These are phyloP conservation scores for Ophion ellenae DNA, from an alignment of 2,888 invertebrate genomes.

Conservation along the genomic window DNA sequence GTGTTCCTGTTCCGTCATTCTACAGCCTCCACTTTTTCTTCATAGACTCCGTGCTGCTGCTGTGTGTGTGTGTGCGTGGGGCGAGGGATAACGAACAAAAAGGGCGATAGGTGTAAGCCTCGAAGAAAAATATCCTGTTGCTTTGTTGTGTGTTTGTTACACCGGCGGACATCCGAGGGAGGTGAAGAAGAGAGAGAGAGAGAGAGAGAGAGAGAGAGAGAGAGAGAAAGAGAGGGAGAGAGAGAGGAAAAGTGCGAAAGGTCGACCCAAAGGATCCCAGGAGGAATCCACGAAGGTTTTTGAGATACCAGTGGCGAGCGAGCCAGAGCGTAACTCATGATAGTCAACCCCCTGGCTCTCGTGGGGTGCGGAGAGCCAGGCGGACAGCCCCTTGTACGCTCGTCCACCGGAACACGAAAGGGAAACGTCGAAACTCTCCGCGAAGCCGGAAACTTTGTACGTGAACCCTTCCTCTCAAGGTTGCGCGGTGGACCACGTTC, in stretches of 20 bases:
- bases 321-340: constrained; percentile 54
- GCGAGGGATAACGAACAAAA: constrained; percentile 21
- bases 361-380: neutral
- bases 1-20: constrained; percentile 54
- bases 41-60: constrained; percentile 14
- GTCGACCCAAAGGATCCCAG: constrained; percentile 47
- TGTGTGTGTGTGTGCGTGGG: too few relatives aligned
- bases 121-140: constrained; percentile 58
- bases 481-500: constrained; percentile 41
- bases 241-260: constrained; percentile 39
- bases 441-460: constrained; percentile 56
- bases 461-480: constrained; percentile 41
- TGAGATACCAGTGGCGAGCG: constrained; percentile 27
- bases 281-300: constrained; percentile 58
- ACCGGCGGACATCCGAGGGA: neutral
- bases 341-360: constrained; percentile 52
- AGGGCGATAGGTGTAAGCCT: constrained; percentile 29
- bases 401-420: constrained; percentile 56
- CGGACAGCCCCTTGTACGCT: constrained; percentile 23
- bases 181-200: neutral
- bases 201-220: neutral
- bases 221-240: neutral
- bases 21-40: constrained; percentile 50
- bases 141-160: constrained; percentile 54
- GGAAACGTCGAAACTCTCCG: constrained; percentile 64